phyloP scores from a whole-genome alignment of 2,113 vertebrate genomes.

The Pelodiscus sinensis region DNA sequence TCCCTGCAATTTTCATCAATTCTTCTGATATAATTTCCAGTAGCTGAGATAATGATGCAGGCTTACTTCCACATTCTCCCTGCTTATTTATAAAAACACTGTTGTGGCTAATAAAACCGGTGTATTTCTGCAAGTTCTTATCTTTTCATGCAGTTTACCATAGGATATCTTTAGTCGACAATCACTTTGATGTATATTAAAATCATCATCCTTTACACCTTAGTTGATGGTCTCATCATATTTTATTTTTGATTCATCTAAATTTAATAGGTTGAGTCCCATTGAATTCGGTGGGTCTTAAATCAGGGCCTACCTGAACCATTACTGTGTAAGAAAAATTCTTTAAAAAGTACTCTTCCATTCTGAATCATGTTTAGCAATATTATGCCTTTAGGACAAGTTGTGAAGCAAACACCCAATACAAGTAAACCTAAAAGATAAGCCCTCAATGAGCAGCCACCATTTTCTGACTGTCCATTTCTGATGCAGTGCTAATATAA shows the following conservation, averaged over 20 bases:
- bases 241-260: neutral
- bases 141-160: neutral
- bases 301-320: neutral
- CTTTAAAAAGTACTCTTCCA: neutral
- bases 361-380: neutral
- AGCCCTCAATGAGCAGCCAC: too few relatives aligned
- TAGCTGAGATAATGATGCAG: neutral
- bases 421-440: neutral
- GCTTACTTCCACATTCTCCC: neutral
- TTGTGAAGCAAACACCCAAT: neutral
- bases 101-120: neutral
- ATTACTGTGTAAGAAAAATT: neutral
- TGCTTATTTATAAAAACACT: neutral
- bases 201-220: accelerated
- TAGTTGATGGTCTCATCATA: neutral
- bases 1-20: neutral
- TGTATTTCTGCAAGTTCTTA: neutral
- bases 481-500: too few relatives aligned
- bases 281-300: neutral
- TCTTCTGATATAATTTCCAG: neutral
- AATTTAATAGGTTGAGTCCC: neutral
- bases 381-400: neutral
- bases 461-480: too few relatives aligned
- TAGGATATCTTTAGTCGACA: neutral
- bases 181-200: neutral